These are phyloP conservation scores for Anthonomus grandis DNA, from an alignment of 1,140 invertebrate genomes.

Conservation along the genomic window DNA sequence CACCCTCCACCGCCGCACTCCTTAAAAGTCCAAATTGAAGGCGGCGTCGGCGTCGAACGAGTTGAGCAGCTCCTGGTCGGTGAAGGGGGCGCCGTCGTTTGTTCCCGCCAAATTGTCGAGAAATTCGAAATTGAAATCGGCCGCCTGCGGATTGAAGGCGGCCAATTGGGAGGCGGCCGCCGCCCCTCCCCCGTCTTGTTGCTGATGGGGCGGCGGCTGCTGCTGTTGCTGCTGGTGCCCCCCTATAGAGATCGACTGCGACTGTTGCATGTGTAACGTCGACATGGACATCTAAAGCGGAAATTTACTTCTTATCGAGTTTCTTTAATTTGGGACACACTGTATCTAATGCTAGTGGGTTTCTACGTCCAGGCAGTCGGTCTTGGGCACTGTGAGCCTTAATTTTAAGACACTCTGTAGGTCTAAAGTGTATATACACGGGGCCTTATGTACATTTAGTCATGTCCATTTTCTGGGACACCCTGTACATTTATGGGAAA, in stretches of 20 bases:
- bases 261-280: conserved; percentile 64
- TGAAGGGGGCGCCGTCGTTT: conserved; percentile 67
- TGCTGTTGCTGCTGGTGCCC: conserved; percentile 45
- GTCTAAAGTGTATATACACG: too few species aligned
- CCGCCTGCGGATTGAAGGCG: conserved; percentile 56
- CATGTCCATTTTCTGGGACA: too few species aligned
- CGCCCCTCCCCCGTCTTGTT: conserved; percentile 34
- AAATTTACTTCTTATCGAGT: too few species aligned
- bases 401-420: too few species aligned
- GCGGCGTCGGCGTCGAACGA: conserved; percentile 59
- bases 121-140: conserved; percentile 74
- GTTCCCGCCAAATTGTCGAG: conserved; percentile 71
- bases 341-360: too few species aligned
- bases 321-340: too few species aligned
- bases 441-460: too few species aligned
- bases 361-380: too few species aligned
- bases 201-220: conserved; percentile 30
- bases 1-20: neutral
- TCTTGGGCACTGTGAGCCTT: too few species aligned
- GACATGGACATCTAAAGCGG: conserved; percentile 55
- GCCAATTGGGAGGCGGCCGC: conserved; percentile 50
- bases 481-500: too few species aligned
- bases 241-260: conserved; percentile 59
- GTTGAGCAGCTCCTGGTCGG: conserved; percentile 73
- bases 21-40: conserved; percentile 52